A percentile compares a stretch with the other conserved stretches of the same genome.
These are phyloP conservation scores for Rhimphoctona megacephalus DNA, from an alignment of 2,888 invertebrate genomes.

Conservation along the genomic window DNA sequence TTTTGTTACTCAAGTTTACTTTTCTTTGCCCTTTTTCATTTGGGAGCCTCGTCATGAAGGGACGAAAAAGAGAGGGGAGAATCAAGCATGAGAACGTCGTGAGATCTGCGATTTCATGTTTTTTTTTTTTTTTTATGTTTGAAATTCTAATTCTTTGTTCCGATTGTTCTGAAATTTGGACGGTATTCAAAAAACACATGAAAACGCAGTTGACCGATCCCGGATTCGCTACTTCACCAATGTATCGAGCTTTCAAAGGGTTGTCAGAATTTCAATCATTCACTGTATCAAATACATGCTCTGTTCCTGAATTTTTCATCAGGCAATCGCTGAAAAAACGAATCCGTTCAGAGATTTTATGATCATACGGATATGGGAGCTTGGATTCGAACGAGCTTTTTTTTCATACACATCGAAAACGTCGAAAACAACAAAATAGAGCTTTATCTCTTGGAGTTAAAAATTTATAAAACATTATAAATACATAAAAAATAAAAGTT, in stretches of 20 bases:
- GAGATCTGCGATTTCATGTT: constrained; percentile 34
- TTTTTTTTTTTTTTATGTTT: not conserved
- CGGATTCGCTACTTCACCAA: constrained; percentile 61
- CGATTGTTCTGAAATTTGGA: not conserved
- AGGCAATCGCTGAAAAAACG: constrained; percentile 61
- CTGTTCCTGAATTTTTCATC: constrained; percentile 15
- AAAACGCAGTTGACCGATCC: constrained; percentile 50
- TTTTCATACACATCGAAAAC: not conserved
- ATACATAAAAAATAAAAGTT: not conserved
- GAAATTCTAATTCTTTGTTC: not conserved
- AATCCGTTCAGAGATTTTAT: constrained; percentile 50
- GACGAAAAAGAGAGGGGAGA: constrained; percentile 10
- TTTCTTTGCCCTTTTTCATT: constrained; percentile 9
- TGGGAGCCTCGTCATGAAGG: constrained; percentile 1
- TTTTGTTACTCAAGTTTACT: not conserved
- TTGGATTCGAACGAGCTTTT: not conserved
- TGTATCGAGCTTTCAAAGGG: constrained; percentile 39
- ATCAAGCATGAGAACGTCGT: constrained; percentile 55
- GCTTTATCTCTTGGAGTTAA: not conserved
- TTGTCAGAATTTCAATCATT: constrained; percentile 25
- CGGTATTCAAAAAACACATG: not conserved
- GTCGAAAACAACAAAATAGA: not conserved
- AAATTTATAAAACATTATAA: not conserved
- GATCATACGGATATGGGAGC: not conserved
- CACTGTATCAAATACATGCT: constrained; percentile 39